A percentile compares a stretch with the other conserved stretches of the same genome.
Evolutionary conservation across 2,797 vertebrate genomes (phyloP).

Genomic region (Microchirus variegatus): DNA sequence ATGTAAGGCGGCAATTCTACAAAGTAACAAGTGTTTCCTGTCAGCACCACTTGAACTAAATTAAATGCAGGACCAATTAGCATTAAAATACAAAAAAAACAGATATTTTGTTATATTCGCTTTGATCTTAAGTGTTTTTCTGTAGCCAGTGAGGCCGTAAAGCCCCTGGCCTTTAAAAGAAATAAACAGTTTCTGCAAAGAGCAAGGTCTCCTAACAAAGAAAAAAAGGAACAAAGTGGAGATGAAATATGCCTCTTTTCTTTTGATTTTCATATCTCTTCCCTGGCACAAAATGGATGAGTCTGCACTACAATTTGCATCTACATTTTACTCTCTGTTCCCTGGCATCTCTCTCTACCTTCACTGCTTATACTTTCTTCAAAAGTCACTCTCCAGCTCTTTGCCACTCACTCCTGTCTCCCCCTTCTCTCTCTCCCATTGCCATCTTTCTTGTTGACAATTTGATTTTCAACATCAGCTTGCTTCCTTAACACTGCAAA

Average conservation of each 20-base stretch:
- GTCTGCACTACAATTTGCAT: slow-evolving; percentile 38
- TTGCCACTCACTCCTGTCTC: slow-evolving; percentile 40
- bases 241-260: slow-evolving; percentile 64
- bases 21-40: slow-evolving; percentile 32
- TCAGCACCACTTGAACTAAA: slow-evolving; percentile 11
- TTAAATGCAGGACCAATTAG: slow-evolving; percentile 13
- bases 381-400: slow-evolving; percentile 41
- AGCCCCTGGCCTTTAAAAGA: slow-evolving; percentile 11
- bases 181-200: slow-evolving; percentile 9
- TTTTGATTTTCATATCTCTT: slow-evolving; percentile 31
- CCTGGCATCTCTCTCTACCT: slow-evolving; percentile 49
- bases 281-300: slow-evolving; percentile 53
- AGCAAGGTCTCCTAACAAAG: slow-evolving; percentile 10
- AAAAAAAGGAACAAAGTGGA: slow-evolving; percentile 48
- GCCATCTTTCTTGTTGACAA: slow-evolving; percentile 38
- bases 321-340: slow-evolving; percentile 27
- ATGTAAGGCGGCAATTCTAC: slow-evolving; percentile 11
- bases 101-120: neutral
- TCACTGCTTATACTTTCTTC: slow-evolving; percentile 39
- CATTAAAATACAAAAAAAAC: slow-evolving; percentile 7
- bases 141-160: slow-evolving; percentile 9
- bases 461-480: slow-evolving; percentile 41
- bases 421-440: slow-evolving; percentile 24
- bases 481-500: slow-evolving; percentile 49
- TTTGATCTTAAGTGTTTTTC: slow-evolving; percentile 23